Evolutionary conservation across 2,797 vertebrate genomes (phyloP).

Genomic region (Cirrhinus mrigala): DNA sequence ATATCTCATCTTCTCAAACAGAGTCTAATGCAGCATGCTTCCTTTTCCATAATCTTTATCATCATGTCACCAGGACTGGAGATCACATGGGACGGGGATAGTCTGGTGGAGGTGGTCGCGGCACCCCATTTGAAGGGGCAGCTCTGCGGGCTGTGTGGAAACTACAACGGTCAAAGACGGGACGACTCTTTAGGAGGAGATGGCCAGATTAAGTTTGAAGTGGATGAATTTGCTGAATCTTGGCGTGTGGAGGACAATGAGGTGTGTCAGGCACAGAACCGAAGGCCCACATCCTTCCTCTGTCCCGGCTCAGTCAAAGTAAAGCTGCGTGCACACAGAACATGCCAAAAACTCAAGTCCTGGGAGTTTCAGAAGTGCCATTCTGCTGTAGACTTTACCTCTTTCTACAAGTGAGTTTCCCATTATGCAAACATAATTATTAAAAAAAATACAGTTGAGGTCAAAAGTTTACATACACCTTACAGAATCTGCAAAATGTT

Average conservation of each 20-base stretch:
- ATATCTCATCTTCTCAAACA: not conserved
- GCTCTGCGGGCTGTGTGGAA: slow-evolving; percentile 96
- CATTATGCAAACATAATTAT: not conserved
- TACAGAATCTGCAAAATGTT: too few relatives aligned
- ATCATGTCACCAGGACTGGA: slow-evolving; percentile 85
- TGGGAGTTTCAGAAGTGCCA: slow-evolving; percentile 97
- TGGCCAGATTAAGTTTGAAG: slow-evolving; percentile 94
- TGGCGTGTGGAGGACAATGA: slow-evolving; percentile 95
- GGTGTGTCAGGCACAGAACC: slow-evolving; percentile 84
- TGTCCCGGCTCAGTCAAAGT: slow-evolving; percentile 91
- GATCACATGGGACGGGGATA: slow-evolving; percentile 99
- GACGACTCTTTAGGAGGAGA: slow-evolving; percentile 95
- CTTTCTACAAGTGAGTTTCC: slow-evolving; percentile 88
- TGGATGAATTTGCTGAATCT: slow-evolving; percentile 96
- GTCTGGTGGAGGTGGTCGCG: slow-evolving; percentile 96
- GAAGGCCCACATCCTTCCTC: slow-evolving; percentile 84
- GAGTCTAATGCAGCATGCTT: not conserved
- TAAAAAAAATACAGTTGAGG: too few relatives aligned
- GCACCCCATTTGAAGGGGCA: slow-evolving; percentile 90
- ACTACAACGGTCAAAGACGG: slow-evolving; percentile 96
- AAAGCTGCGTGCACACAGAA: slow-evolving; percentile 92
- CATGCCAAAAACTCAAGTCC: slow-evolving; percentile 95
- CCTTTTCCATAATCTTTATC: not conserved
- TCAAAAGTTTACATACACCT: too few relatives aligned
- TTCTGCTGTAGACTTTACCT: slow-evolving; percentile 87